Evolutionary conservation across 1,140 invertebrate species (phyloP).

Genomic region (Heliconius himera): DNA sequence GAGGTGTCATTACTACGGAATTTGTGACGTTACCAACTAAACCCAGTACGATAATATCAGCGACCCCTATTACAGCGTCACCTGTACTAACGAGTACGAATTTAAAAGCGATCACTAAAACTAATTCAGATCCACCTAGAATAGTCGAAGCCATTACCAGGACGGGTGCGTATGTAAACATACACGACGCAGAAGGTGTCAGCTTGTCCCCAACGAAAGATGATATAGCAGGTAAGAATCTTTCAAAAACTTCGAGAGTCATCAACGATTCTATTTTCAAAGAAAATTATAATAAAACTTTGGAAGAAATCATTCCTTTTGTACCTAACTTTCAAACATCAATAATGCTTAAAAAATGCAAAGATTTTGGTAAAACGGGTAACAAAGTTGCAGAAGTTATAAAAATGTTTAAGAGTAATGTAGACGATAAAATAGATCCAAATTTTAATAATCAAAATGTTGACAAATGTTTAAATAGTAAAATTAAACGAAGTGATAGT

Average conservation of each 20-base stretch:
- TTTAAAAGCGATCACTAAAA: slow-evolving; percentile 43
- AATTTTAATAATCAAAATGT: slow-evolving; percentile 44
- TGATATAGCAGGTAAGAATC: slow-evolving; percentile 83
- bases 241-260: slow-evolving; percentile 53
- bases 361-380: slow-evolving; percentile 55
- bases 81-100: slow-evolving; percentile 42
- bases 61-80: slow-evolving; percentile 75
- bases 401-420: slow-evolving; percentile 74
- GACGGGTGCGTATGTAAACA: slow-evolving; percentile 87
- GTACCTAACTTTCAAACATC: slow-evolving; percentile 76
- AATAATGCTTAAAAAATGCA: slow-evolving; percentile 64
- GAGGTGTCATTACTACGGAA: slow-evolving; percentile 83
- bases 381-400: slow-evolving; percentile 76
- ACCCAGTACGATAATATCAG: slow-evolving; percentile 82
- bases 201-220: slow-evolving; percentile 83
- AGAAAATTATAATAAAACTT: slow-evolving; percentile 44
- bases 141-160: slow-evolving; percentile 75
- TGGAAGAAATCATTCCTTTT: slow-evolving; percentile 66
- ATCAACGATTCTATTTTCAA: slow-evolving; percentile 41
- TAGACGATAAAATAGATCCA: slow-evolving; percentile 46
- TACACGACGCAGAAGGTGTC: slow-evolving; percentile 85
- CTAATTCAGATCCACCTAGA: slow-evolving; percentile 61
- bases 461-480: slow-evolving; percentile 66
- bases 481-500: slow-evolving; percentile 91
- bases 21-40: slow-evolving; percentile 84